phyloP scores from a whole-genome alignment of 2,797 vertebrate species.

The Lepilemur septentrionalis region DNA sequence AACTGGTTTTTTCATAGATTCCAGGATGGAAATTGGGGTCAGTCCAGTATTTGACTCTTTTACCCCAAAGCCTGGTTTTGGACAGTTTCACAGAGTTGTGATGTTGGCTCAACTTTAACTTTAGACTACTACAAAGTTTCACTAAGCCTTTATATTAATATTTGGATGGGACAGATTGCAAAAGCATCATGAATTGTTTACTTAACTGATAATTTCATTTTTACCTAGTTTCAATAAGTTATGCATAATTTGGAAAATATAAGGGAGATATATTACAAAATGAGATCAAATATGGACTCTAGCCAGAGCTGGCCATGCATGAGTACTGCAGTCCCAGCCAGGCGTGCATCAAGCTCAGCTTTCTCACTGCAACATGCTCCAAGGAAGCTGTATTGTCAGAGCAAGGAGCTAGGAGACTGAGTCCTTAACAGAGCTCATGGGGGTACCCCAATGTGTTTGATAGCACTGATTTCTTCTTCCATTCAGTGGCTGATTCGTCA shows the following conservation, averaged over 20 bases:
- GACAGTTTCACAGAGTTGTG: neutral
- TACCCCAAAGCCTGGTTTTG: neutral
- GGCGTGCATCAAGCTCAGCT: neutral
- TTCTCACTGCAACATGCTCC: neutral
- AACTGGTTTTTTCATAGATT: neutral
- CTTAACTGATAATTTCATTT: constrained; percentile 10
- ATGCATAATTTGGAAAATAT: constrained; percentile 30
- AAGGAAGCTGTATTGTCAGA: neutral
- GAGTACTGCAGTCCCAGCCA: neutral
- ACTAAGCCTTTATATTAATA: neutral
- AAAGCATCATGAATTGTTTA: neutral
- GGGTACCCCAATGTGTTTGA: no score
- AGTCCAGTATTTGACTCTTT: neutral
- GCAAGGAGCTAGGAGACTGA: neutral
- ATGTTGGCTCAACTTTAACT: neutral
- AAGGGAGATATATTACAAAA: constrained; percentile 33
- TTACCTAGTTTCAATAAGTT: constrained; percentile 50
- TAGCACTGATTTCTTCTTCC: neutral
- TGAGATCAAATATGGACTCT: constrained; percentile 19
- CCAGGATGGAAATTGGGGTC: neutral
- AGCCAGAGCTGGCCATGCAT: neutral
- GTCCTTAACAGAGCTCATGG: neutral
- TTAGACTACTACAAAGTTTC: neutral
- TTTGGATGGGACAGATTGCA: neutral
- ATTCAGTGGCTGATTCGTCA: neutral